phyloP scores from a whole-genome alignment of 1,140 invertebrate species.

The Asbolus verrucosus region DNA sequence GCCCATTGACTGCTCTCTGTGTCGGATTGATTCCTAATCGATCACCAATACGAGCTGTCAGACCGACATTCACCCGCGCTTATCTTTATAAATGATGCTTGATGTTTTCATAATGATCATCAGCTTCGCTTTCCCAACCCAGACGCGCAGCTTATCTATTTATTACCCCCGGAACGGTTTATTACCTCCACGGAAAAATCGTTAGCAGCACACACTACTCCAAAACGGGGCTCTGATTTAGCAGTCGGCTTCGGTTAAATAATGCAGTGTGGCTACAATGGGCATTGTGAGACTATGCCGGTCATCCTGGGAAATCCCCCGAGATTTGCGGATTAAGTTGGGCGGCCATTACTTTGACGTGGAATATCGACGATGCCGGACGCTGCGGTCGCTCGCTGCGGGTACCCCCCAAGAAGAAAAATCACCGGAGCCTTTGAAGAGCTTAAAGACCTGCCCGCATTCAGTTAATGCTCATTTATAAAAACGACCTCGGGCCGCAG shows the following conservation, averaged over 20 bases:
- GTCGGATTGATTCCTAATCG: slow-evolving; percentile 64
- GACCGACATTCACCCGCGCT: slow-evolving; percentile 55
- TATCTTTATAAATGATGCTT: slow-evolving; percentile 50
- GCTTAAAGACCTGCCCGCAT: slow-evolving; percentile 40
- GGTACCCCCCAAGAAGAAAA: slow-evolving; percentile 42
- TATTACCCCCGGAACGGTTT: slow-evolving; percentile 27
- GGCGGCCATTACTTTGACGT: slow-evolving; percentile 56
- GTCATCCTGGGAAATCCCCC: slow-evolving; percentile 54
- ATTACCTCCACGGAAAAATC: slow-evolving; percentile 36
- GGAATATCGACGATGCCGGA: slow-evolving; percentile 53
- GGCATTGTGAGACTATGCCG: slow-evolving; percentile 56
- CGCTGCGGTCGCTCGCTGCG: slow-evolving; percentile 35
- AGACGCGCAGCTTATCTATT: slow-evolving; percentile 36
- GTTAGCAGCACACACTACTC: slow-evolving; percentile 22
- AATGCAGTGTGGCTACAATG: slow-evolving; percentile 56
- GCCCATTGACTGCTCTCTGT: slow-evolving; percentile 64
- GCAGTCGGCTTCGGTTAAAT: slow-evolving; percentile 58
- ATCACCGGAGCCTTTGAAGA: slow-evolving; percentile 35
- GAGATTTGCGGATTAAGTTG: slow-evolving; percentile 59
- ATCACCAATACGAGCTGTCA: slow-evolving; percentile 63
- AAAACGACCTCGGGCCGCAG: background rate
- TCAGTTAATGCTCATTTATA: slow-evolving; percentile 42
- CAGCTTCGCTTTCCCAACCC: slow-evolving; percentile 37
- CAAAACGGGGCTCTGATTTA: slow-evolving; percentile 53
- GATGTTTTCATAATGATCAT: slow-evolving; percentile 50